phyloP scores from a whole-genome alignment of 2,888 invertebrate species.

The Hypercompe scribonia region DNA sequence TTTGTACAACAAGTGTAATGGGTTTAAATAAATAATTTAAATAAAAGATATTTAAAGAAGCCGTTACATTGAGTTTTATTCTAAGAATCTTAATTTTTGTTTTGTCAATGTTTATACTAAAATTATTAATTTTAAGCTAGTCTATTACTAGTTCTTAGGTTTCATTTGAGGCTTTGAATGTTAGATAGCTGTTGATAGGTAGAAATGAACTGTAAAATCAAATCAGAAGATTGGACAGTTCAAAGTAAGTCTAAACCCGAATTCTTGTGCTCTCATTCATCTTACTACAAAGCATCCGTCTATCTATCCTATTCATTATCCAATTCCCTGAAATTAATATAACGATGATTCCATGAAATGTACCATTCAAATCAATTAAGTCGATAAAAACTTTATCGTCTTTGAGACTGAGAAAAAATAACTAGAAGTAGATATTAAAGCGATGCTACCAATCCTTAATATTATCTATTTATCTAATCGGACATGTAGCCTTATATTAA shows the following conservation, averaged over 20 bases:
- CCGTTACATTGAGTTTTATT: no score
- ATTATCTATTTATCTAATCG: neutral
- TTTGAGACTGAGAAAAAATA: neutral
- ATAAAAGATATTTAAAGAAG: no score
- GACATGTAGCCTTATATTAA: neutral
- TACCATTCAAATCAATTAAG: neutral
- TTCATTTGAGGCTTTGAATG: no score
- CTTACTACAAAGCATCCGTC: neutral
- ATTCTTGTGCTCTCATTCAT: neutral
- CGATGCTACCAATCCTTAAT: neutral
- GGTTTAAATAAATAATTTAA: no score
- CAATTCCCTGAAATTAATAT: neutral
- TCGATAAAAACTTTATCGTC: neutral
- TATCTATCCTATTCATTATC: neutral
- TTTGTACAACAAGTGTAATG: no score
- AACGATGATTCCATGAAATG: neutral
- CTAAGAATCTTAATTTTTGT: no score
- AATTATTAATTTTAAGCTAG: no score
- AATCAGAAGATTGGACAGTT: neutral
- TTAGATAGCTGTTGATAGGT: neutral
- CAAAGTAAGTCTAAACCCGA: neutral
- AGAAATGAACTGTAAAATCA: neutral
- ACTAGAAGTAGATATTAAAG: neutral
- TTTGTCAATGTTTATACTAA: no score
- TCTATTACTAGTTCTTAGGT: no score